Evolutionary conservation across 2,113 vertebrate species (phyloP).

Genomic region (Platysternon megacephalum): DNA sequence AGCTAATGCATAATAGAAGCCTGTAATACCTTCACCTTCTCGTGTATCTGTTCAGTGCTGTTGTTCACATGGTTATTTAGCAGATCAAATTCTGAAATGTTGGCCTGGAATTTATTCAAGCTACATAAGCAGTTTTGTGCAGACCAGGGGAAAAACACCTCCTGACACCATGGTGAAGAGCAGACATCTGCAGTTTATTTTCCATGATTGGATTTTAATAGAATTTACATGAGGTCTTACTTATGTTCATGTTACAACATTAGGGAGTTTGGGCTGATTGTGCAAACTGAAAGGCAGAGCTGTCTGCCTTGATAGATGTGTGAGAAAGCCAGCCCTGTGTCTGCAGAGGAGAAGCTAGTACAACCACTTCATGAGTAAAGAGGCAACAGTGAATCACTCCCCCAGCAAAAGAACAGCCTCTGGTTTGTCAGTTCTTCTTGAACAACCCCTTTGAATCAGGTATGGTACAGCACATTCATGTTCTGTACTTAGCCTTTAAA

Average conservation of each 20-base stretch:
- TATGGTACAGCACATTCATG: background rate
- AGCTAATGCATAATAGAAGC: slow-evolving; percentile 47
- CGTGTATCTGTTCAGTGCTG: slow-evolving; percentile 42
- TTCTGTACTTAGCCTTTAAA: background rate
- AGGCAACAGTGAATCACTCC: background rate
- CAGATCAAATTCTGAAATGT: slow-evolving; percentile 35
- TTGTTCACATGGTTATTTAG: slow-evolving; percentile 55
- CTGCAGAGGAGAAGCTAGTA: background rate
- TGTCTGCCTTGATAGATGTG: slow-evolving; percentile 4
- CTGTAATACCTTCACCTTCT: slow-evolving; percentile 48
- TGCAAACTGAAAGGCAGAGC: background rate
- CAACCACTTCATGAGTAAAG: background rate
- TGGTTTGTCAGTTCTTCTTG: background rate
- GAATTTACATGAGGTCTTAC: slow-evolving; percentile 68
- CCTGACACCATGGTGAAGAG: slow-evolving; percentile 44
- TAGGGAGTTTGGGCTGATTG: slow-evolving; percentile 52
- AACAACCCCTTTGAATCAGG: background rate
- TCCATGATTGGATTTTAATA: slow-evolving; percentile 70
- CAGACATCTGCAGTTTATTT: slow-evolving; percentile 76
- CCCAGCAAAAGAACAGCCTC: background rate
- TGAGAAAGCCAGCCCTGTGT: background rate
- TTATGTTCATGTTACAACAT: slow-evolving; percentile 65
- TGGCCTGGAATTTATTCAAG: slow-evolving; percentile 50
- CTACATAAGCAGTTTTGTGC: slow-evolving; percentile 57
- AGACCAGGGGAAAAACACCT: slow-evolving; percentile 57